Evolutionary conservation across 2,888 invertebrate genomes (phyloP).

Genomic region (Phania funesta): DNA sequence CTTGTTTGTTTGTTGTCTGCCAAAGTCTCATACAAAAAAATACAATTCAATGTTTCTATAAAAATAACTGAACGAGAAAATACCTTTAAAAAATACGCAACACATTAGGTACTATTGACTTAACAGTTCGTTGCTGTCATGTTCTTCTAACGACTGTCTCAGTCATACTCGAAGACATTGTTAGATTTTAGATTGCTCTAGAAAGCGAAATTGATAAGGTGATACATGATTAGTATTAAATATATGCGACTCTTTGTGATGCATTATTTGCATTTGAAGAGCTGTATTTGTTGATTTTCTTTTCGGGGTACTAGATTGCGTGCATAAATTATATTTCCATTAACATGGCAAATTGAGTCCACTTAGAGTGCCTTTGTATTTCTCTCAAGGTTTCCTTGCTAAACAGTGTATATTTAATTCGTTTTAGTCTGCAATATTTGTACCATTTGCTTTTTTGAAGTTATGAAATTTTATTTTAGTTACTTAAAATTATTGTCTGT

Average conservation of each 20-base stretch:
- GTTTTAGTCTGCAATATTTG: not conserved
- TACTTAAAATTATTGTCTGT: conserved; percentile 26
- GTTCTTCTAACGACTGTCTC: conserved; percentile 11
- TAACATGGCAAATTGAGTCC: too few relatives aligned
- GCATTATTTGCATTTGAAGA: not conserved
- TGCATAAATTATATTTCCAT: too few relatives aligned
- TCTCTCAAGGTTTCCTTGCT: not conserved
- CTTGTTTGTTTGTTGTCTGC: conserved; percentile 5
- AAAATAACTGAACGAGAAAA: not conserved
- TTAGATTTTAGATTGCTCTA: not conserved
- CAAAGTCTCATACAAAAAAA: conserved; percentile 13
- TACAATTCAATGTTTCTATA: conserved; percentile 11
- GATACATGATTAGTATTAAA: not conserved
- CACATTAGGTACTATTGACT: conserved; percentile 39
- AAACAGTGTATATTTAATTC: not conserved
- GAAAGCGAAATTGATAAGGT: not conserved
- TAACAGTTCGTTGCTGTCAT: conserved; percentile 55
- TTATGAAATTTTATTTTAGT: conserved; percentile 30
- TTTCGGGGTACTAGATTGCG: too few relatives aligned
- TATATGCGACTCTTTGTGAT: not conserved
- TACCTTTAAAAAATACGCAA: not conserved
- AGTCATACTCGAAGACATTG: not conserved
- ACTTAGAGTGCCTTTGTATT: too few relatives aligned
- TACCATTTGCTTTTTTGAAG: not conserved
- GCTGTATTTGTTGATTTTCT: too few relatives aligned